phyloP scores from a whole-genome alignment of 2,113 vertebrate genomes.

The Saccopteryx leptura region DNA sequence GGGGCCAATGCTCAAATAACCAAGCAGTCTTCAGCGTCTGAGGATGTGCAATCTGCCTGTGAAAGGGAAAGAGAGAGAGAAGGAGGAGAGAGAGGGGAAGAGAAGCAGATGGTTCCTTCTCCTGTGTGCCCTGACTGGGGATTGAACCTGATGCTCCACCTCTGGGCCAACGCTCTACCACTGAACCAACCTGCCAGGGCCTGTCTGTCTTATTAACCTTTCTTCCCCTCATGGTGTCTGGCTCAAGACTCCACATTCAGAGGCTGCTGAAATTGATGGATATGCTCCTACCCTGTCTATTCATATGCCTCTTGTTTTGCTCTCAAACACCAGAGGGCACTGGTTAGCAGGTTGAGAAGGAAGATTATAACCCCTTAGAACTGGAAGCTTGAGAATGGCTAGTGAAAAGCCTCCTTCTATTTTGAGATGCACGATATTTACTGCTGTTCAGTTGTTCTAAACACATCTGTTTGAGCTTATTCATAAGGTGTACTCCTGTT shows the following conservation, averaged over 20 bases:
- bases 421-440: not conserved
- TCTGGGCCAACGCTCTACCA: too few species aligned
- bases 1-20: too few species aligned
- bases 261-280: not conserved
- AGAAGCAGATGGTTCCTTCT: too few species aligned
- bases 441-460: not conserved
- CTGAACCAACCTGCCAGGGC: too few species aligned
- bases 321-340: slow-evolving; percentile 75
- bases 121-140: too few species aligned
- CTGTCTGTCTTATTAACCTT: not conserved
- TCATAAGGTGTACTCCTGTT: not conserved
- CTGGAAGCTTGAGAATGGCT: not conserved
- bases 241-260: not conserved
- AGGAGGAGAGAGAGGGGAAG: too few species aligned
- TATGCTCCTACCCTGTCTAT: not conserved
- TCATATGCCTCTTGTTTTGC: slow-evolving; percentile 29
- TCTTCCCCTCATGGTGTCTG: not conserved
- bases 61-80: too few species aligned
- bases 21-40: too few species aligned
- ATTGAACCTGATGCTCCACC: too few species aligned
- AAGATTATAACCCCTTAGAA: not conserved
- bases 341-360: not conserved
- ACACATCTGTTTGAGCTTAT: not conserved
- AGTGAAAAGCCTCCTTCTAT: not conserved
- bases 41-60: too few species aligned